phyloP scores from a whole-genome alignment of 64 coral and sea anemone genomes.

The Stichodactyla mertensii region DNA sequence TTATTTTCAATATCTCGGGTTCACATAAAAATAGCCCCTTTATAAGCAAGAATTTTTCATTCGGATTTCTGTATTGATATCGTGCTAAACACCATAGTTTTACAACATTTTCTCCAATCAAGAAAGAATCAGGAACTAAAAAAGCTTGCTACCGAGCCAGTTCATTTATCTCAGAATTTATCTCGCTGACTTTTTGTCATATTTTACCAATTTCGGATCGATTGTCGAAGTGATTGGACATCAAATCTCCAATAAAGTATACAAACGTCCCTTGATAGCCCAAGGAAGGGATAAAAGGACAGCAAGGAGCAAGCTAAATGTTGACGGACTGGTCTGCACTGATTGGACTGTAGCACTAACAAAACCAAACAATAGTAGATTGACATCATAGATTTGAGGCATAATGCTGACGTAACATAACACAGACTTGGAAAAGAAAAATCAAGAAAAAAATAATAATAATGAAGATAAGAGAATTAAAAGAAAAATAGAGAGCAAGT shows the following conservation, averaged over 20 bases:
- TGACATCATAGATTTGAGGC: no score
- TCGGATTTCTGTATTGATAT: no score
- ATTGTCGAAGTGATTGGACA: slow-evolving; percentile 5
- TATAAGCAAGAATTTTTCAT: no score
- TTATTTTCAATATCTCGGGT: no score
- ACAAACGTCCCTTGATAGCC: no score
- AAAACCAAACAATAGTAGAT: no score
- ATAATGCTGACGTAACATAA: no score
- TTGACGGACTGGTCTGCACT: not conserved
- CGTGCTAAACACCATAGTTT: no score
- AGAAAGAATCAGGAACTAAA: no score
- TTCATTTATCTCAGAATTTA: not conserved
- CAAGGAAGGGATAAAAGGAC: not conserved
- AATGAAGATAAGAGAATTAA: not conserved
- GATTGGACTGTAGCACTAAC: not conserved
- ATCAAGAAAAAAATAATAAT: not conserved
- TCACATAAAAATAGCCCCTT: no score
- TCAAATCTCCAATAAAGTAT: not conserved
- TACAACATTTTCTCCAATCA: no score
- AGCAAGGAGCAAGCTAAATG: not conserved
- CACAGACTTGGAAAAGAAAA: not conserved
- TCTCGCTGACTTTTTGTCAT: not conserved
- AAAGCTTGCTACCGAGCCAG: no score
- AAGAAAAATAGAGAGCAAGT: not conserved
- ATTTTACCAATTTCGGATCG: not conserved